A percentile compares a stretch with the other conserved stretches of the same genome.
These are phyloP conservation scores for Aythya fuligula DNA, from an alignment of 2,797 vertebrate species.

Conservation along the genomic window DNA sequence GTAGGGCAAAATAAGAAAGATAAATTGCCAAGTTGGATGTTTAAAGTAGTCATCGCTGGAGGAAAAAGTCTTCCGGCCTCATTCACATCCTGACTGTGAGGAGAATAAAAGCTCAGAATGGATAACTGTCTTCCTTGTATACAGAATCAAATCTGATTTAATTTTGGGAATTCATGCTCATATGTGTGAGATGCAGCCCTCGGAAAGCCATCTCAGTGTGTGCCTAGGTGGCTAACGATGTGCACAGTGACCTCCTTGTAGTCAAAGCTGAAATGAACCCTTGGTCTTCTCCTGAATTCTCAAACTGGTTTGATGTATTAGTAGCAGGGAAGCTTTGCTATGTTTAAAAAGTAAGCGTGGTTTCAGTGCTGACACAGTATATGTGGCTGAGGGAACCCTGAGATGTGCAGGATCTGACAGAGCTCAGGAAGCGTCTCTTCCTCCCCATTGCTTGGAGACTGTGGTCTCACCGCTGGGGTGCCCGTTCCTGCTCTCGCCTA, in stretches of 20 bases:
- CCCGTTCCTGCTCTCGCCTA: not conserved
- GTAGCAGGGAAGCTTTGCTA: not conserved
- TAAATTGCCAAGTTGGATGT: not conserved
- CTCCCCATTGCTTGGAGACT: not conserved
- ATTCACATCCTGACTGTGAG: slow-evolving; percentile 30
- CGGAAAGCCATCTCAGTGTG: not conserved
- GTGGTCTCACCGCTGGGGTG: not conserved
- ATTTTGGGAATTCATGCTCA: not conserved
- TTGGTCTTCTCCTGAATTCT: not conserved
- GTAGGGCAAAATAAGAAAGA: slow-evolving; percentile 25
- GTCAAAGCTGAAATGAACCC: not conserved
- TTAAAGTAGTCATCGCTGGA: slow-evolving; percentile 9
- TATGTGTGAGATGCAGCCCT: not conserved
- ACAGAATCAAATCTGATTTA: not conserved
- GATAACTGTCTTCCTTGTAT: slow-evolving; percentile 45
- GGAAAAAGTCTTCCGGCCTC: slow-evolving; percentile 40
- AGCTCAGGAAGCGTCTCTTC: slow-evolving; percentile 45
- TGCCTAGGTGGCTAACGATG: not conserved
- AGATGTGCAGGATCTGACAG: not conserved
- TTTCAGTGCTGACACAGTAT: not conserved
- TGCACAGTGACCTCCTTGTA: not conserved
- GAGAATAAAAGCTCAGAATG: slow-evolving; percentile 25
- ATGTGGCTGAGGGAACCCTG: rapidly evolving
- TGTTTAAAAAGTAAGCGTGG: not conserved
- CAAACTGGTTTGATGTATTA: not conserved